Conservation (phyloP, 2,797 vertebrate genomes). For the Nannoperca obscura region DNA sequence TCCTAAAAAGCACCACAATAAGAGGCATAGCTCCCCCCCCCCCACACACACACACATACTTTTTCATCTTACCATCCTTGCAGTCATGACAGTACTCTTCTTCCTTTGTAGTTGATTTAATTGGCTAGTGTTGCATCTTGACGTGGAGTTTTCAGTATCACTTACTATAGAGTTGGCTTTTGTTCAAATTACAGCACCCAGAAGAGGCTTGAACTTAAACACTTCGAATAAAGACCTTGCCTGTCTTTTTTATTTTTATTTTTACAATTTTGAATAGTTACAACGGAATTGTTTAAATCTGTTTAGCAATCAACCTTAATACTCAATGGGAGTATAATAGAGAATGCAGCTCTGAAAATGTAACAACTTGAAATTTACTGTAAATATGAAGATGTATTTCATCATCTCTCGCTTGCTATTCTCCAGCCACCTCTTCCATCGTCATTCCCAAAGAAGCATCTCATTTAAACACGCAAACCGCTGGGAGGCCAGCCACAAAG, state of each 20-base stretch:
- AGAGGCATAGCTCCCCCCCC: background rate
- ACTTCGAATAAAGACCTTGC: slow-evolving; percentile 17
- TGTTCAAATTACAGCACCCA: slow-evolving; percentile 40
- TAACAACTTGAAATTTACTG: slow-evolving; percentile 1
- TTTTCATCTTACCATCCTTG: slow-evolving; percentile 6
- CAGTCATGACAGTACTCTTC: slow-evolving; percentile 28
- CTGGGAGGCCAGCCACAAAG: slow-evolving; percentile 59
- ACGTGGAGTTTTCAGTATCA: slow-evolving; percentile 50
- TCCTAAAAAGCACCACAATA: too few species aligned
- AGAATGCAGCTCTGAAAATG: background rate
- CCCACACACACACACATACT: background rate
- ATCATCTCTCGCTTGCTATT: slow-evolving; percentile 48
- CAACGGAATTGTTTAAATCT: background rate
- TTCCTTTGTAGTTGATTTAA: slow-evolving; percentile 67
- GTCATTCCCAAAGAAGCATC: slow-evolving; percentile 45
- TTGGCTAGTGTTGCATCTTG: slow-evolving; percentile 57
- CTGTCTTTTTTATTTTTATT: background rate
- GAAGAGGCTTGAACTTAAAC: slow-evolving; percentile 16
- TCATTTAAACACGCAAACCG: slow-evolving; percentile 61
- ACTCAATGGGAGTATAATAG: background rate
- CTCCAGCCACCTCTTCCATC: slow-evolving; percentile 43
- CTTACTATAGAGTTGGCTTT: slow-evolving; percentile 28
- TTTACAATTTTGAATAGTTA: background rate
- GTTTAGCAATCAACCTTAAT: slow-evolving; percentile 12
- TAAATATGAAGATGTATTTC: slow-evolving; percentile 44